Percentiles rank a stretch among this genome's conserved stretches.
phyloP scores from a whole-genome alignment of 2,113 vertebrate species.

The Amblyopsis rosae region DNA sequence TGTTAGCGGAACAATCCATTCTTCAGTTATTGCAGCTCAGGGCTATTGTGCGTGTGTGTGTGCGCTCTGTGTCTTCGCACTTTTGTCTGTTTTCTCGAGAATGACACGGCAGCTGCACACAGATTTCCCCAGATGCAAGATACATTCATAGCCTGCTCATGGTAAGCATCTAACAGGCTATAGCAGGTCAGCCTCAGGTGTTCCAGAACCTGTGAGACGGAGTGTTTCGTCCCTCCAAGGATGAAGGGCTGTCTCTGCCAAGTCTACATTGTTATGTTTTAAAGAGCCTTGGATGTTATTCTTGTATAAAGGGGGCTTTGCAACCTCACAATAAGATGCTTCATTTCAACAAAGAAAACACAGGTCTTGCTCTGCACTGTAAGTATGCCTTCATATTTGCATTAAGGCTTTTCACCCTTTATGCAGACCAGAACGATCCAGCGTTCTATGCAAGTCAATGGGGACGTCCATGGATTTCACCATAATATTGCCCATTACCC shows the following conservation, averaged over 20 bases:
- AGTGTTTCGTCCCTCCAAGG: too few relatives aligned
- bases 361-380: neutral
- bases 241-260: constrained; percentile 14
- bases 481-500: too few relatives aligned
- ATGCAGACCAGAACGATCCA: neutral
- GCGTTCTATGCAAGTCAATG: too few relatives aligned
- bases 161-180: neutral
- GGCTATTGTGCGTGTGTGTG: constrained; percentile 3
- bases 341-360: constrained; percentile 9
- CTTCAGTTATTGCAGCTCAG: constrained; percentile 36
- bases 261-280: constrained; percentile 12
- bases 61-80: neutral
- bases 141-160: neutral
- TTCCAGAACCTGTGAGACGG: neutral
- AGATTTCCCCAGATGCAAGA: constrained; percentile 10
- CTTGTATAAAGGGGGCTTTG: constrained; percentile 22
- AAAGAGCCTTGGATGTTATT: constrained; percentile 28
- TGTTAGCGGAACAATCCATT: constrained; percentile 27
- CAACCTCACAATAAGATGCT: neutral
- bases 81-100: neutral
- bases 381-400: neutral
- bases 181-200: constrained; percentile 17
- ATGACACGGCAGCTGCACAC: neutral
- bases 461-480: too few relatives aligned
- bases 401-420: too few relatives aligned